Percentiles rank a stretch among this genome's conserved stretches.
These are phyloP conservation scores for Nannoperca obscura DNA, from an alignment of 2,797 vertebrate genomes.

Conservation along the genomic window DNA sequence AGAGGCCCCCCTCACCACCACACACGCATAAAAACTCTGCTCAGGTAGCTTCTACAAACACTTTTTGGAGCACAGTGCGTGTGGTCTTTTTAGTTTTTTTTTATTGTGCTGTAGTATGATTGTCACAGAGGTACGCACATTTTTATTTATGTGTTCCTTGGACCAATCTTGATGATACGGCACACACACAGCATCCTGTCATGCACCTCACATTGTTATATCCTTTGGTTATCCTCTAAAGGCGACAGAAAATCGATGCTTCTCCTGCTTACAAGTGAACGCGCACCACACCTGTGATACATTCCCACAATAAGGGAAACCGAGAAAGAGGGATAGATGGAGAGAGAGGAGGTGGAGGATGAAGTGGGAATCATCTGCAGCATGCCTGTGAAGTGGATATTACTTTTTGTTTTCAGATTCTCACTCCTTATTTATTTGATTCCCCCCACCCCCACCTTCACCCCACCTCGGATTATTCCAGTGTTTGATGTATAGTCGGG, in stretches of 20 bases:
- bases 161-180: constrained; percentile 30
- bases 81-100: constrained; percentile 1
- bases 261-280: constrained; percentile 72
- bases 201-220: constrained; percentile 44
- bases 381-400: constrained; percentile 67
- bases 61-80: neutral
- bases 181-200: constrained; percentile 36
- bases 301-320: constrained; percentile 68
- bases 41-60: neutral
- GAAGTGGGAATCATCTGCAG: constrained; percentile 53
- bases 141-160: constrained; percentile 54
- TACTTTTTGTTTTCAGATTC: constrained; percentile 67
- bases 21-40: constrained; percentile 1
- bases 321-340: constrained; percentile 19
- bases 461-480: constrained; percentile 43
- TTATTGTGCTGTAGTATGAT: constrained; percentile 7
- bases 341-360: constrained; percentile 31
- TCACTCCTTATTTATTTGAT: neutral
- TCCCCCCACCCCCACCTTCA: no score
- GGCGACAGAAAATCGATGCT: constrained; percentile 75
- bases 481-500: constrained; percentile 64
- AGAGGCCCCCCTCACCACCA: neutral
- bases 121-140: constrained; percentile 42
- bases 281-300: constrained; percentile 69
- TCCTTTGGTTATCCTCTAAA: constrained; percentile 73